Conservation (phyloP, 1,140 invertebrate species). For the Ostrea edulis region DNA sequence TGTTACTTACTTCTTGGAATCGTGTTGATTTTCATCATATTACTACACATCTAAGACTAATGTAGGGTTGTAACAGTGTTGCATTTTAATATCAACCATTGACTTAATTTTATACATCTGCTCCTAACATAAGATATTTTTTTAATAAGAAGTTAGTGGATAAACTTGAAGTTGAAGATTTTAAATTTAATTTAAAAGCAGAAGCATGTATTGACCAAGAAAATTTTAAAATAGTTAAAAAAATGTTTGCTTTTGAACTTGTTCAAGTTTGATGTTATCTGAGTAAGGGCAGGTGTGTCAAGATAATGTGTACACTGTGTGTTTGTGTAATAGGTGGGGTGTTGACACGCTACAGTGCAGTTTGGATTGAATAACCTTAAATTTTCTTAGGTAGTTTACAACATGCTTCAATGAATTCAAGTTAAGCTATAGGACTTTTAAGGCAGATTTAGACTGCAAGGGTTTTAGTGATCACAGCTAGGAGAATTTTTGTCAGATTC, state of each 20-base stretch:
- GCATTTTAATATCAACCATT: too few species aligned
- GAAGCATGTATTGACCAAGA: neutral
- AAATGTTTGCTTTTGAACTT: neutral
- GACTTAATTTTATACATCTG: too few species aligned
- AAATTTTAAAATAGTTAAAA: neutral
- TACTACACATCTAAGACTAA: too few species aligned
- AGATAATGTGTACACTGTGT: slow-evolving; percentile 3
- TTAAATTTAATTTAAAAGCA: neutral
- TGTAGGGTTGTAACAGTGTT: too few species aligned
- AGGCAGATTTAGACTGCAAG: neutral
- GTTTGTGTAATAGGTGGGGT: slow-evolving; percentile 20
- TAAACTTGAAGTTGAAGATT: neutral
- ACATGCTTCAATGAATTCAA: slow-evolving; percentile 7
- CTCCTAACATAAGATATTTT: neutral
- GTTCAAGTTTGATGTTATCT: neutral
- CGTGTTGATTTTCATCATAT: too few species aligned
- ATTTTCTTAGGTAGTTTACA: slow-evolving; percentile 23
- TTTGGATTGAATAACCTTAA: slow-evolving; percentile 13
- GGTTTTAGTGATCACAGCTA: neutral
- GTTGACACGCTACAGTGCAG: neutral
- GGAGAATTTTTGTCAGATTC: neutral
- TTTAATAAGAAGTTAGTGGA: neutral
- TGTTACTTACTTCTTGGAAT: too few species aligned
- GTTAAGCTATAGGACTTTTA: neutral
- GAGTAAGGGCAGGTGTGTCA: neutral